These are phyloP conservation scores for Sebastes jordani DNA, from an alignment of 2,797 vertebrate genomes.

Conservation along the genomic window DNA sequence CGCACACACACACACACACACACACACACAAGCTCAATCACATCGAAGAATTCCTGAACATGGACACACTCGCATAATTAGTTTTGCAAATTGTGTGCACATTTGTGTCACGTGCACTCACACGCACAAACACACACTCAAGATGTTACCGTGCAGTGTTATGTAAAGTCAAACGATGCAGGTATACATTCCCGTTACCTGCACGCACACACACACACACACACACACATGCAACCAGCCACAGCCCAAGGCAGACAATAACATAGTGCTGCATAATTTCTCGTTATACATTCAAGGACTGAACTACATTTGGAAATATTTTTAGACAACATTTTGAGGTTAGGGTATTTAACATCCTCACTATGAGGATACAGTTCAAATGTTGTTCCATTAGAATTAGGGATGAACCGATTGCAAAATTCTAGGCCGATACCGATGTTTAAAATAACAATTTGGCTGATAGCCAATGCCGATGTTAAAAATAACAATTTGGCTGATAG, in stretches of 20 bases:
- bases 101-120: not conserved
- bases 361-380: not conserved
- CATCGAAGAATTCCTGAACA: not conserved
- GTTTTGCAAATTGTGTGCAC: not conserved
- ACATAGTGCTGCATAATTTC: not conserved
- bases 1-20: not conserved
- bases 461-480: no score
- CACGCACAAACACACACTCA: not conserved
- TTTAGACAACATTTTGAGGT: not conserved
- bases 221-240: not conserved
- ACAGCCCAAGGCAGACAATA: not conserved
- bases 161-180: not conserved
- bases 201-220: not conserved
- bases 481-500: no score
- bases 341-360: not conserved
- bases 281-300: not conserved
- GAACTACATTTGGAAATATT: not conserved
- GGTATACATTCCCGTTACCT: not conserved
- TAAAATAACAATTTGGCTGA: no score
- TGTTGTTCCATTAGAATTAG: no score
- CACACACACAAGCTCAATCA: not conserved
- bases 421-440: no score
- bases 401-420: no score
- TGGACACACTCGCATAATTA: not conserved
- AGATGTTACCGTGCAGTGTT: not conserved